Evolutionary conservation across 2,888 invertebrate genomes (phyloP), one percentile per base, ranked within the genome.

Genomic region (Tromatobia lineatoria): DNA sequence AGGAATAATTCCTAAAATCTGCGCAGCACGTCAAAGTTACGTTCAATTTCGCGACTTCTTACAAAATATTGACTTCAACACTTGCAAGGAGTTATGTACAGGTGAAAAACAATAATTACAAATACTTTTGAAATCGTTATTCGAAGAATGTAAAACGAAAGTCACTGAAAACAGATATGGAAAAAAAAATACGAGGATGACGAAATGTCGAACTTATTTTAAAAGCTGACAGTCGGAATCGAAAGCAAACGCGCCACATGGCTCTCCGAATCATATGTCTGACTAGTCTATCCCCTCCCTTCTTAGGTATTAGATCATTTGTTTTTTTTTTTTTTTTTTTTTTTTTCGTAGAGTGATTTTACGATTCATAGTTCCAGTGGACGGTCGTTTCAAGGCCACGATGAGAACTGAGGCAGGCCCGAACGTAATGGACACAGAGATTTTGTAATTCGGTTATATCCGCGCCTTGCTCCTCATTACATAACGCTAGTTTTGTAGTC

Each of bases 401-500:
- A 13, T 25, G 50, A 29, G 45, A 67, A 69, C 6, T 13, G 29
- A 69, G 61, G 23, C 42, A 34, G 34, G 69, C 70, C 42, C 15
- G 45, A 64, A 47, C 59, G 59, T 47, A 70, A 74, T 70, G 70
- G 50, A 64, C 23, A 77, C 76, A 75, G 25, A 73, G 70, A 81
- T 84, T 84, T 84, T 75, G 84, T 70, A 84, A 84, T 66, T 69
- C 45, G 42, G n/a, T 38, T 47, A 74, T 74, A 47, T 57, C 61
- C 64, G 66, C 38, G 47, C 20, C 52, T 23, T 20, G 38, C 10
- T 52, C n/a, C 13, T 64, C 25, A 20, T 84, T 84, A 18, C 84
- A 78, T 75, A 81, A 84, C 57, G 10, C 57, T 38, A 74, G n/a
- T 73, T 77, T 76, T 50, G 81, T 81, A 84, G 80, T 84, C 84